Evolutionary conservation across 1,140 invertebrate genomes (phyloP).

Genomic region (Phocides pigmalion): DNA sequence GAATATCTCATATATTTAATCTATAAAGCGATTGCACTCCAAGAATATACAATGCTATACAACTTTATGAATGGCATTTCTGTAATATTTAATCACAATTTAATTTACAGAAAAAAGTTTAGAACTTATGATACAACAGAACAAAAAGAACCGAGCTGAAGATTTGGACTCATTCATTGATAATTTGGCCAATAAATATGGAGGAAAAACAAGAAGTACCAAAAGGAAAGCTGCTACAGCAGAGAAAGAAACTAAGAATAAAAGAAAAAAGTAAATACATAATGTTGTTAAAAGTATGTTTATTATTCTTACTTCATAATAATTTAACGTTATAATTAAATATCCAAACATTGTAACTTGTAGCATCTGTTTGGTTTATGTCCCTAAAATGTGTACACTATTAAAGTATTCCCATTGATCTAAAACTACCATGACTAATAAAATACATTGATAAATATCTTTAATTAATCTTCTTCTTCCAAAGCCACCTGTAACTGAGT

Average conservation of each 20-base stretch:
- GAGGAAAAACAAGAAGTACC: constrained; percentile 54
- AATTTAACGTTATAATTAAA: constrained; percentile 2
- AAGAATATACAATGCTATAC: no score
- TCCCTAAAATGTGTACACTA: no score
- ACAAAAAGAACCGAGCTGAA: constrained; percentile 62
- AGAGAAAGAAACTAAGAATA: constrained; percentile 53
- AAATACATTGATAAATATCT: neutral
- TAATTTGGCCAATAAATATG: constrained; percentile 76
- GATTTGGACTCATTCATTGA: constrained; percentile 76
- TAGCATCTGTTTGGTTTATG: neutral
- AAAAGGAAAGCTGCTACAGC: constrained; percentile 63
- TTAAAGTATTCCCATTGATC: no score
- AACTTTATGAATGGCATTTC: no score
- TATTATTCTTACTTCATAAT: constrained; percentile 29
- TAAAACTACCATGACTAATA: constrained; percentile 23
- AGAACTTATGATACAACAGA: constrained; percentile 74
- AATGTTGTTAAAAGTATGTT: constrained; percentile 8
- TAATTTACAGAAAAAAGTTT: constrained; percentile 65
- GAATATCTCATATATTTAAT: no score
- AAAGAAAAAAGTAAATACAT: constrained; percentile 56
- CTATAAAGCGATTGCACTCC: no score
- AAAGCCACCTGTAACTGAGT: constrained; percentile 87
- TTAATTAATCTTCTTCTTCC: constrained; percentile 83
- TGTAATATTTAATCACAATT: no score
- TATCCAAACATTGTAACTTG: neutral